phyloP scores from a whole-genome alignment of 2,888 invertebrate species.

The Volucella bombylans region DNA sequence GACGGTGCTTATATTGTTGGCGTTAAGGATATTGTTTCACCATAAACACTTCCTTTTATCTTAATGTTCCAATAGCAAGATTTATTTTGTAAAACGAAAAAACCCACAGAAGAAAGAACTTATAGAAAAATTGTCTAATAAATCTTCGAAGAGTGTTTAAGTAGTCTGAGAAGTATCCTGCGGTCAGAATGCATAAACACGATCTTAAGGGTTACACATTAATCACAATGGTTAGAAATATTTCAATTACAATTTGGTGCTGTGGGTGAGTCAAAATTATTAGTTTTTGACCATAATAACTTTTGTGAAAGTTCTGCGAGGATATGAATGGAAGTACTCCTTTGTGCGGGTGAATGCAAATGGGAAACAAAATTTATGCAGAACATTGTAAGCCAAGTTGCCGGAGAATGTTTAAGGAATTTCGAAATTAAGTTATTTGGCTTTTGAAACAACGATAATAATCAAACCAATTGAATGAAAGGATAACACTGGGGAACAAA shows the following conservation, averaged over 20 bases:
- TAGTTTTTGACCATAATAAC: constrained; percentile 52
- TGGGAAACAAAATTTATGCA: no score
- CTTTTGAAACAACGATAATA: no score
- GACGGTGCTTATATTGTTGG: constrained; percentile 53
- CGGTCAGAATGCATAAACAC: constrained; percentile 46
- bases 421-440: no score
- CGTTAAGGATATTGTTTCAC: constrained; percentile 71
- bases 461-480: no score
- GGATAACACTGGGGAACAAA: no score
- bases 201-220: constrained; percentile 57
- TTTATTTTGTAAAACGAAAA: constrained; percentile 74
- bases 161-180: constrained; percentile 54
- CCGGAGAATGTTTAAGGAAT: no score
- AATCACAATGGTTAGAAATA: constrained; percentile 56
- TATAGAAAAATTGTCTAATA: constrained; percentile 75
- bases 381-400: no score
- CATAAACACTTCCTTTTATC: constrained; percentile 70
- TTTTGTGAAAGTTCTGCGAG: neutral
- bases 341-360: no score
- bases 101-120: constrained; percentile 69
- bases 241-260: constrained; percentile 66
- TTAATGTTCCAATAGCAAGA: constrained; percentile 69
- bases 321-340: no score
- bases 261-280: constrained; percentile 29
- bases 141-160: constrained; percentile 67